phyloP scores from a whole-genome alignment of 30 jellyfish, hydroid and myxozoan species.

The Cassiopea andromeda region DNA sequence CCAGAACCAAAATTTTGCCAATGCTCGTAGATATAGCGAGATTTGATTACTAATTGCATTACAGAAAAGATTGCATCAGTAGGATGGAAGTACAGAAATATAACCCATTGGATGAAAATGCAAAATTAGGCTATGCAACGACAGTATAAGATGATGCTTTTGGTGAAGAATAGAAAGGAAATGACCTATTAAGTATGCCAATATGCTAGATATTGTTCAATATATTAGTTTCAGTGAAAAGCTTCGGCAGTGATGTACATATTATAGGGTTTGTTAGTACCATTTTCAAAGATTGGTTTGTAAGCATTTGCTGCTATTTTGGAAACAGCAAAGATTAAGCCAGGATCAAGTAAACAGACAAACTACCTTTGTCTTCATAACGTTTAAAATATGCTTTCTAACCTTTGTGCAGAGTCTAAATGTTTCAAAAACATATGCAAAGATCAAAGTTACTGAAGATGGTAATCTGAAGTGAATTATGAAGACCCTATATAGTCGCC shows the following conservation, averaged over 20 bases:
- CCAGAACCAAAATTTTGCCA: too few species aligned
- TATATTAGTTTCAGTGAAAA: background rate
- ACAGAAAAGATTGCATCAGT: too few species aligned
- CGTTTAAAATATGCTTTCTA: background rate
- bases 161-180: background rate
- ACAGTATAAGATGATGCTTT: background rate
- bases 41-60: too few species aligned
- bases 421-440: conserved; percentile 6
- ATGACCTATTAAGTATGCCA: background rate
- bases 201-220: background rate
- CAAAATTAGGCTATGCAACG: background rate
- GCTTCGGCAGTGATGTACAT: background rate
- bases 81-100: background rate
- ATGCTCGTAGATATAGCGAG: too few species aligned
- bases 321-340: conserved; percentile 14
- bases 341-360: background rate
- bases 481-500: background rate
- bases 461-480: background rate
- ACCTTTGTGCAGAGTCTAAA: background rate
- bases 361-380: background rate
- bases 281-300: conserved; percentile 8
- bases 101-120: background rate
- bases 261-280: background rate
- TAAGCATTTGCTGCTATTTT: conserved; percentile 17
- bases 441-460: background rate